Base-by-base conservation (phyloP, 2,797 vertebrate species). In the Apogon talboti region DNA sequence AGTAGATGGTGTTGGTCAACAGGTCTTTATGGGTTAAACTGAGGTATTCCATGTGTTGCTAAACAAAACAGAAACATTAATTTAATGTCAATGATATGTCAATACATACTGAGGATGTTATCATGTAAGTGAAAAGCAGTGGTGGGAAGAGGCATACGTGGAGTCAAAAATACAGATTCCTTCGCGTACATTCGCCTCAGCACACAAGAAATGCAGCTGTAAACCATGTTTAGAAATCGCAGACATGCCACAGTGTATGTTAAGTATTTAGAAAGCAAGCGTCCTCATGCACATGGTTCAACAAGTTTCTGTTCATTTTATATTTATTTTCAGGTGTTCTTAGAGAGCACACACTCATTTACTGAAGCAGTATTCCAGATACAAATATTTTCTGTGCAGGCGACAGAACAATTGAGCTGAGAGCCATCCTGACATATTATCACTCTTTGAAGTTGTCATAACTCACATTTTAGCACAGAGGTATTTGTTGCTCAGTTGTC, bases 181-280 rank as follows among this genome's bases (percentile, higher is more conserved):
- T 33, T 48, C 30, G 19, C 7, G 19, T 33, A 16, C 50, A 54
- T 10, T 13, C 4, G 11, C 30, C 16, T 12, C 18, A 53, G 42
- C 13, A 28, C 12, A 57, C 24, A 3, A 14, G 21, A 54, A 46
- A 21, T 21, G 18, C 15, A 64, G 41, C 30, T 45, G 1, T 16
- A n/a, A n/a, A n/a, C n/a, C n/a, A 30, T 19, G n/a, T 41, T 54
- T 13, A 14, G 4, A 49, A 45, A 53, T 64, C 35, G 14, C 33
- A 54, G 33, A 28, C 43, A 19, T 40, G 46, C 42, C 42, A 6
- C 10, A 18, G 37, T 18, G 18, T 42, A 30, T 41, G 45, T 42
- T 16, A 18, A 50, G 47, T 19, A 33, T 8, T 11, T 14, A 9
- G 14, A 40, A 24, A 24, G 35, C 14, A 12, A 21, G 19, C 12